These are phyloP conservation scores for Calliopum simillimum DNA, from an alignment of 2,888 invertebrate species.

Conservation along the genomic window DNA sequence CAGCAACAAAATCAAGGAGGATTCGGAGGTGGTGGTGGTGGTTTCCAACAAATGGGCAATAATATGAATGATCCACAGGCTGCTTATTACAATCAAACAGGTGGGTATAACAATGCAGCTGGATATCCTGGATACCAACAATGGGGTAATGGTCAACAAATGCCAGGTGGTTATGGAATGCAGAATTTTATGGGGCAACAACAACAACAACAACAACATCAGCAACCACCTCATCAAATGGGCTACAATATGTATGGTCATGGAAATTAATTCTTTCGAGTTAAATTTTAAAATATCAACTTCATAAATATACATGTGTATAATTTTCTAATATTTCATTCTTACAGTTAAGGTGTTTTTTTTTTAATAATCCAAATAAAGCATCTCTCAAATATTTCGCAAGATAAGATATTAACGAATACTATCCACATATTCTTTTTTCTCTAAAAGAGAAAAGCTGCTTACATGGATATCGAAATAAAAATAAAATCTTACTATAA, in stretches of 20 bases:
- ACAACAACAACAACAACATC: conserved; percentile 44
- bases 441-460: too few species aligned
- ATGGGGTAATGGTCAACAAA: conserved; percentile 44
- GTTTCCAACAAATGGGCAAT: conserved; percentile 45
- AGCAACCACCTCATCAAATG: conserved; percentile 42
- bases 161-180: conserved; percentile 41
- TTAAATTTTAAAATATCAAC: too few species aligned
- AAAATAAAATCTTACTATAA: too few species aligned
- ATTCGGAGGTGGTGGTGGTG: conserved; percentile 22
- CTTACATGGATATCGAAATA: too few species aligned
- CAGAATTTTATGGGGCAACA: conserved; percentile 50
- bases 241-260: conserved; percentile 55
- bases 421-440: too few species aligned
- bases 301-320: too few species aligned
- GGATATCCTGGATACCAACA: conserved; percentile 42
- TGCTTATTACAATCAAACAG: conserved; percentile 47
- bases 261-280: conserved; percentile 18
- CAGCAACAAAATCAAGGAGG: conserved; percentile 38
- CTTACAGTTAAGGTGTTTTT: too few species aligned
- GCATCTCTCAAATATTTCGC: too few species aligned
- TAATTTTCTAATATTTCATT: too few species aligned
- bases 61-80: conserved; percentile 38
- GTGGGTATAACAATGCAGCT: conserved; percentile 39
- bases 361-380: too few species aligned
- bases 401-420: too few species aligned